Percentiles rank a stretch among this genome's conserved stretches.
These are phyloP conservation scores for Alosa sapidissima DNA, from an alignment of 2,797 vertebrate species.

Conservation along the genomic window DNA sequence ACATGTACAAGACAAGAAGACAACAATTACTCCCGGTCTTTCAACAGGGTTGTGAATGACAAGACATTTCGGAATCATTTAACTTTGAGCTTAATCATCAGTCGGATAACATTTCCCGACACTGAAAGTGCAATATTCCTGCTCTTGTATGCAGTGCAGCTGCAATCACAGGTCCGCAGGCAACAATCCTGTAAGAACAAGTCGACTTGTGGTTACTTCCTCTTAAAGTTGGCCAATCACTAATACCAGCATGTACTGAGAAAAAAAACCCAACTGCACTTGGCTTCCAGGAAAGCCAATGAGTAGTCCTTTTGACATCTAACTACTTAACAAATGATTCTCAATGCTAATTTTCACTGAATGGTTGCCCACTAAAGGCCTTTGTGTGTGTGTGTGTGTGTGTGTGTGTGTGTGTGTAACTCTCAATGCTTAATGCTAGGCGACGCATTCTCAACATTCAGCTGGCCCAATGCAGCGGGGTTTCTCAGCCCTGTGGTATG, in stretches of 20 bases:
- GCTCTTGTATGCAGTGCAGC: neutral
- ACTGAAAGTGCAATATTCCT: neutral
- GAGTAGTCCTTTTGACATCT: neutral
- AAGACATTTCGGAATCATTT: neutral
- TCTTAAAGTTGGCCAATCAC: neutral
- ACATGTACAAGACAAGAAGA: neutral
- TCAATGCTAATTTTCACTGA: neutral
- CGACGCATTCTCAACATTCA: constrained; percentile 2
- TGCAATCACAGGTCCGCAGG: neutral
- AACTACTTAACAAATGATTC: neutral
- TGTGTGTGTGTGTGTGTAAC: neutral
- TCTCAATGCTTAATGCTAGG: neutral
- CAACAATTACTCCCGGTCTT: neutral
- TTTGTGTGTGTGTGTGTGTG: neutral
- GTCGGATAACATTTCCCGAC: neutral
- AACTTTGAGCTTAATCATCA: neutral
- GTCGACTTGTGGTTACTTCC: neutral
- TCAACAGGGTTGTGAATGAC: neutral
- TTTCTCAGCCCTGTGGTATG: constrained; percentile 30
- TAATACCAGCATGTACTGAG: neutral
- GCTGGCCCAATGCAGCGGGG: constrained; percentile 30
- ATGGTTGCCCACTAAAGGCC: neutral
- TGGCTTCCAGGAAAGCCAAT: neutral
- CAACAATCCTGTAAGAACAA: neutral
- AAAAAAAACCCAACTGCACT: neutral